Conservation (phyloP, 1,140 invertebrate species). For the Araneus ventricosus region DNA sequence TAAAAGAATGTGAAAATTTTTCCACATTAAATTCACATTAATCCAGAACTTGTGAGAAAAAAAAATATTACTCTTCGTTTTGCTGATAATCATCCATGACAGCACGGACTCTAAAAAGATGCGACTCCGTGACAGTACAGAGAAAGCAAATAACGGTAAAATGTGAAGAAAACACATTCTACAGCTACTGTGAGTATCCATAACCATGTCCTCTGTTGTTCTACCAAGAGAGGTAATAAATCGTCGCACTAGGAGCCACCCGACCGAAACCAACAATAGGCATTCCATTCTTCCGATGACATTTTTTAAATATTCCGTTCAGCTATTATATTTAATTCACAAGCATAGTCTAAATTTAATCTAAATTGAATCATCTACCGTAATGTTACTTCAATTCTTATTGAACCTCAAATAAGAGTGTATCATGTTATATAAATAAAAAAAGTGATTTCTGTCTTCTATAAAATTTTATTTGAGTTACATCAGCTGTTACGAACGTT, state of each 20-base stretch:
- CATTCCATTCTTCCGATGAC: slow-evolving; percentile 69
- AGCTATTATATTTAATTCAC: background rate
- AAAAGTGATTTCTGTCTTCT: background rate
- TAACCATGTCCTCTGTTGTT: slow-evolving; percentile 68
- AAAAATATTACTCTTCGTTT: slow-evolving; percentile 66
- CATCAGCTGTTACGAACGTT: background rate
- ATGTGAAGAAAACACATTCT: slow-evolving; percentile 68
- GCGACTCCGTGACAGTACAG: slow-evolving; percentile 55
- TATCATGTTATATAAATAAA: background rate
- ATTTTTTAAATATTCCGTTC: background rate
- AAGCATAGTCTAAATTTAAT: background rate
- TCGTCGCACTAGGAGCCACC: slow-evolving; percentile 37
- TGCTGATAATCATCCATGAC: slow-evolving; percentile 68
- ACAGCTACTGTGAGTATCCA: slow-evolving; percentile 68
- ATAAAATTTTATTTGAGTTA: background rate
- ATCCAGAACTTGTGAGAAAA: slow-evolving; percentile 23
- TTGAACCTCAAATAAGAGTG: background rate
- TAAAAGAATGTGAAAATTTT: background rate
- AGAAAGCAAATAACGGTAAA: slow-evolving; percentile 42
- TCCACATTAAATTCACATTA: slow-evolving; percentile 24
- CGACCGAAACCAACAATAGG: slow-evolving; percentile 71
- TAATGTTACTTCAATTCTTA: background rate
- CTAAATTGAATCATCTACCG: background rate
- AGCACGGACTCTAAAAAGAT: slow-evolving; percentile 31
- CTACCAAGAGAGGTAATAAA: slow-evolving; percentile 63